A percentile compares a stretch with the other conserved stretches of the same genome.
phyloP scores from a whole-genome alignment of 2,113 vertebrate species.

The Lepus timidus region DNA sequence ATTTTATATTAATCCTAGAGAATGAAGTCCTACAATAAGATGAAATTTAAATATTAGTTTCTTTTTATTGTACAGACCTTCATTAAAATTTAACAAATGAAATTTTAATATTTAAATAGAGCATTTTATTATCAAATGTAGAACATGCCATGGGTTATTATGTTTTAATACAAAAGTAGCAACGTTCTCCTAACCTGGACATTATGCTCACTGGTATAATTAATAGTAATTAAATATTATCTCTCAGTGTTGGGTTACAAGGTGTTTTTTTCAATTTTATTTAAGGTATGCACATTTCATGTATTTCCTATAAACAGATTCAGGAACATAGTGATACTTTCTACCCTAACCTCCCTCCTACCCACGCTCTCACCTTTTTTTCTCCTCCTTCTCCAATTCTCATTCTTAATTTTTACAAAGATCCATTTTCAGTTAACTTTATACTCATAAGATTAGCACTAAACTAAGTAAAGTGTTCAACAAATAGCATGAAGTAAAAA shows the following conservation, averaged over 20 bases:
- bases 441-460: too few relatives aligned
- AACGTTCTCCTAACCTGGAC: slow-evolving; percentile 13
- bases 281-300: too few relatives aligned
- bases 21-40: background rate
- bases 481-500: too few relatives aligned
- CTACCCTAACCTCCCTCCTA: too few relatives aligned
- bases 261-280: too few relatives aligned
- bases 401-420: too few relatives aligned
- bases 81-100: slow-evolving; percentile 69
- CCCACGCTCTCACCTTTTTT: too few relatives aligned
- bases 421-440: too few relatives aligned
- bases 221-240: slow-evolving; percentile 65
- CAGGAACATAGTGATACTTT: too few relatives aligned
- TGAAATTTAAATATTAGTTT: slow-evolving; percentile 35
- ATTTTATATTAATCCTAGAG: slow-evolving; percentile 36
- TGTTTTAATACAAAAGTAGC: slow-evolving; percentile 56
- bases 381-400: too few relatives aligned
- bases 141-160: slow-evolving; percentile 40
- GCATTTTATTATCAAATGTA: slow-evolving; percentile 42
- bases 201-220: slow-evolving; percentile 43
- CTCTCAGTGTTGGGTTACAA: background rate
- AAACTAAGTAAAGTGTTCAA: too few relatives aligned
- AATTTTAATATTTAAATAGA: slow-evolving; percentile 62
- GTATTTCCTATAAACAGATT: too few relatives aligned
- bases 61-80: background rate